Percentiles rank a stretch among this genome's conserved stretches.
Evolutionary conservation across 2,888 invertebrate species (phyloP).

Genomic region (Phragmatobia fuliginosa): DNA sequence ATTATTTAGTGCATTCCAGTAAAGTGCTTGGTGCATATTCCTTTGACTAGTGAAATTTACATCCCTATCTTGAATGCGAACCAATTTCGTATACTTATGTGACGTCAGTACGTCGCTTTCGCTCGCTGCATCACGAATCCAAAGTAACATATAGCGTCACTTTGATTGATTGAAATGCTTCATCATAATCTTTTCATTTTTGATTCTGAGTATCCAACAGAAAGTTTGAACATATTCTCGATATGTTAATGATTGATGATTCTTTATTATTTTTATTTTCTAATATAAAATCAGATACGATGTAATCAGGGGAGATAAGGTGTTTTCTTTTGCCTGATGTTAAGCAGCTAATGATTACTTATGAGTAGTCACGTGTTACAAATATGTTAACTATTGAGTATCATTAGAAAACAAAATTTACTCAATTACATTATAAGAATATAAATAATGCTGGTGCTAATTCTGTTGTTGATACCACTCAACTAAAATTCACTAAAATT

Average conservation of each 20-base stretch:
- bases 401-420: too few relatives aligned
- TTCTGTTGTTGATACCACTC: too few relatives aligned
- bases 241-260: too few relatives aligned
- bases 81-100: constrained; percentile 38
- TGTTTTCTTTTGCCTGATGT: neutral
- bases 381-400: too few relatives aligned
- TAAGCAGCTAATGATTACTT: neutral
- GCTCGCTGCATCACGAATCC: constrained; percentile 20
- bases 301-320: neutral
- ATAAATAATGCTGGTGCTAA: too few relatives aligned
- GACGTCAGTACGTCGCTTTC: constrained; percentile 28
- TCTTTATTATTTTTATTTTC: neutral
- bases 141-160: constrained; percentile 28
- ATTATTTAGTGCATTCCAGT: neutral
- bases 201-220: constrained; percentile 13
- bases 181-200: constrained; percentile 33
- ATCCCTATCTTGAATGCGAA: constrained; percentile 18
- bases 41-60: neutral
- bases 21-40: neutral
- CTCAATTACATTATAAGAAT: too few relatives aligned
- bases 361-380: too few relatives aligned
- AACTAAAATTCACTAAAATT: too few relatives aligned
- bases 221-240: constrained; percentile 7
- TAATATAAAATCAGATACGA: neutral
- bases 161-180: constrained; percentile 47